These are phyloP conservation scores for Colaptes auratus DNA, from an alignment of 2,113 vertebrate species.

Conservation along the genomic window DNA sequence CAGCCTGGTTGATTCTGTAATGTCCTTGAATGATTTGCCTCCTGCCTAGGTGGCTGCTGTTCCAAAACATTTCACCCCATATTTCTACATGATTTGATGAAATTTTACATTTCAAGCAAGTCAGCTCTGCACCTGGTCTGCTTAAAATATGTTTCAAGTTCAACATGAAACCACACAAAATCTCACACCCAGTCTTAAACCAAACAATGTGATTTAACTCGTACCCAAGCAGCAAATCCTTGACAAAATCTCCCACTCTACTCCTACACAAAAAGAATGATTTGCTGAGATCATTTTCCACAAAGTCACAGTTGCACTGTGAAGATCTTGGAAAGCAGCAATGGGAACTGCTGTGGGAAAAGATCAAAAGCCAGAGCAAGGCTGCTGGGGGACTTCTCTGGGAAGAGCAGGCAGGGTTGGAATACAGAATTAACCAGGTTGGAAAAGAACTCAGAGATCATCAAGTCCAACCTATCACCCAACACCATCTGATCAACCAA, in stretches of 20 bases:
- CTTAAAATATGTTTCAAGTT: neutral
- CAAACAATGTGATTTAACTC: neutral
- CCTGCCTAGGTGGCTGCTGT: fast-evolving
- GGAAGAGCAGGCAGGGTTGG: no score
- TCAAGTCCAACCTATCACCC: no score
- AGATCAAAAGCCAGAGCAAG: no score
- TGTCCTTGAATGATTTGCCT: fast-evolving
- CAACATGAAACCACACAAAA: neutral
- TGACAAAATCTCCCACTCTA: neutral
- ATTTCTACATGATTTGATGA: neutral
- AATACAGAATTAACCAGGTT: no score
- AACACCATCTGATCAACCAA: no score
- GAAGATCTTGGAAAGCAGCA: no score
- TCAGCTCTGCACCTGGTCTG: neutral
- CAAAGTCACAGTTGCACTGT: no score
- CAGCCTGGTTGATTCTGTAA: no score
- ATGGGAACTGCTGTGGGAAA: no score
- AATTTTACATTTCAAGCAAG: neutral
- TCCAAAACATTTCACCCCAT: neutral
- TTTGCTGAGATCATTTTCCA: neutral
- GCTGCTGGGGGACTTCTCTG: no score
- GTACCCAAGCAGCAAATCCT: neutral
- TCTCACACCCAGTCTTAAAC: neutral
- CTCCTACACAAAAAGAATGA: neutral
- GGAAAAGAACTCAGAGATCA: no score